Percentiles rank a stretch among this genome's conserved stretches.
phyloP scores from a whole-genome alignment of 2,888 invertebrate species.

The Campoplex nolae region DNA sequence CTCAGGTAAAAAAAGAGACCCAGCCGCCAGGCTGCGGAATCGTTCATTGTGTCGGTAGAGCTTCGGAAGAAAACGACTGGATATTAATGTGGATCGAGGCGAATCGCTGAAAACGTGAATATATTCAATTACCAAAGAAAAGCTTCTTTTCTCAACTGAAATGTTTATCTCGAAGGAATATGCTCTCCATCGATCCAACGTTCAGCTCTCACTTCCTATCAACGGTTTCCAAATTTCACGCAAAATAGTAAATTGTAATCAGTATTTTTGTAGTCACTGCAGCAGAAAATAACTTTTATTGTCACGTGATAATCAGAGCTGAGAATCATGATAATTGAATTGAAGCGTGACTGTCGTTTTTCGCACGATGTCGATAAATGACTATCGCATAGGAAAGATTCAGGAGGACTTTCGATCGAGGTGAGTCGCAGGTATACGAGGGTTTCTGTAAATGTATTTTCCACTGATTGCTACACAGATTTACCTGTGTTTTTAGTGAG shows the following conservation, averaged over 20 bases:
- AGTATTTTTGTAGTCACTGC: too few species aligned
- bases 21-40: neutral
- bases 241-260: too few species aligned
- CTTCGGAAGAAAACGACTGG: neutral
- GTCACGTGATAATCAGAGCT: neutral
- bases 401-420: neutral
- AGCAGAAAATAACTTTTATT: neutral
- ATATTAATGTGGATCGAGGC: neutral
- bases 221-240: too few species aligned
- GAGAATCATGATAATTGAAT: neutral
- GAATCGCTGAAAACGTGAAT: neutral
- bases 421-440: neutral
- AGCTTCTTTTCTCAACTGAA: neutral
- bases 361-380: conserved; percentile 4
- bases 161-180: neutral
- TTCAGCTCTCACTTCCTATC: neutral
- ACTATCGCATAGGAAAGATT: neutral
- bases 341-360: neutral
- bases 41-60: neutral
- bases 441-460: neutral
- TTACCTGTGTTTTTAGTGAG: conserved; percentile 5
- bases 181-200: neutral
- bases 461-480: neutral
- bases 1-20: neutral
- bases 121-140: neutral